Conservation (phyloP, 1,140 invertebrate genomes). For the Branchinecta lindahli region DNA sequence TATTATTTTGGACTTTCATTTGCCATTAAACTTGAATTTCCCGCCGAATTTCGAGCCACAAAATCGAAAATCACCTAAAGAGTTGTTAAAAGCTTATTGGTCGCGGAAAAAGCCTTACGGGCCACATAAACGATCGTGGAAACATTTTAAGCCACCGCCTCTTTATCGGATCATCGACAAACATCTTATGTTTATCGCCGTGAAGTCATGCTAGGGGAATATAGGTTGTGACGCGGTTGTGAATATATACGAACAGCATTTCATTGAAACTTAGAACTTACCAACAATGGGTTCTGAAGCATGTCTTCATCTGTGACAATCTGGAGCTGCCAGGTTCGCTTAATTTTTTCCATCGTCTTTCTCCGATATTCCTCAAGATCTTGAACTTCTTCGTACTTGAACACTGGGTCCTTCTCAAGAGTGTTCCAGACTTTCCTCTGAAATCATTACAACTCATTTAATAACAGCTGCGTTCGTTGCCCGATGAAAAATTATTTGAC, state of each 20-base stretch:
- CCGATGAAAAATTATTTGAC: neutral
- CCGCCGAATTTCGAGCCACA: no score
- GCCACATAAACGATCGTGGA: no score
- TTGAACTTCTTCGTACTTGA: slow-evolving; percentile 22
- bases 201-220: neutral
- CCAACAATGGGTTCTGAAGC: neutral
- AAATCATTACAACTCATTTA: slow-evolving; percentile 22
- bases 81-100: no score
- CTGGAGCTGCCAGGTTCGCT: neutral
- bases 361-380: neutral
- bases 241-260: neutral
- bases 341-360: neutral
- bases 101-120: no score
- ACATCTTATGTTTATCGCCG: no score
- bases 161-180: no score
- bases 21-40: no score
- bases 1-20: no score
- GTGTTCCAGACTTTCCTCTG: slow-evolving; percentile 38
- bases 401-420: slow-evolving; percentile 39
- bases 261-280: neutral
- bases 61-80: no score
- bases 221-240: neutral
- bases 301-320: neutral
- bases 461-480: neutral
- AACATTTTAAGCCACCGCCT: no score